Percentiles rank a stretch among this genome's conserved stretches.
These are phyloP conservation scores for Parascotia fuliginaria DNA, from an alignment of 2,888 invertebrate species.

Conservation along the genomic window DNA sequence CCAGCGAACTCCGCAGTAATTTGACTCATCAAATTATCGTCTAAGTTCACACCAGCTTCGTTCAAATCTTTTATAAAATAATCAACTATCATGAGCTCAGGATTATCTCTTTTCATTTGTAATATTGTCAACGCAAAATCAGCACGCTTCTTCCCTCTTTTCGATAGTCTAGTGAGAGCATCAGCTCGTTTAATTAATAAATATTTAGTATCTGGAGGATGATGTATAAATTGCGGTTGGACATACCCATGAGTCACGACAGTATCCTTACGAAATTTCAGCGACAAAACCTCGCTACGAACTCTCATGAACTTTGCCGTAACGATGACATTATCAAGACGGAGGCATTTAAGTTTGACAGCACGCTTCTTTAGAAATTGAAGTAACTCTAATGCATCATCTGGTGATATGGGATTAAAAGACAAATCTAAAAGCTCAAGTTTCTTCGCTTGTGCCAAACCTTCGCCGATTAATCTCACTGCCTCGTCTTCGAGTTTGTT, in stretches of 20 bases:
- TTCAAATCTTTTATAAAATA: constrained; percentile 40
- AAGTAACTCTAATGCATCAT: constrained; percentile 50
- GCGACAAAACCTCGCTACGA: constrained; percentile 32
- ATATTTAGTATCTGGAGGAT: constrained; percentile 44
- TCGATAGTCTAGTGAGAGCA: constrained; percentile 45
- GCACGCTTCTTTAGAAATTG: constrained; percentile 29
- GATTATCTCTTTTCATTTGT: constrained; percentile 21
- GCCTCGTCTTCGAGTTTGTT: constrained; percentile 21
- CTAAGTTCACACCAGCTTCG: constrained; percentile 39
- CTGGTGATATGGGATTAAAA: constrained; percentile 52
- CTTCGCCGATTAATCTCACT: constrained; percentile 36
- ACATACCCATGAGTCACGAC: constrained; percentile 52
- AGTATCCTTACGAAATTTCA: constrained; percentile 39
- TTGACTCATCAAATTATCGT: constrained; percentile 46
- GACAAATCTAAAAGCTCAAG: constrained; percentile 56
- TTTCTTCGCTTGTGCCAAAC: constrained; percentile 38
- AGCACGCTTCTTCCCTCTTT: constrained; percentile 41
- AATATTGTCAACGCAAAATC: constrained; percentile 54
- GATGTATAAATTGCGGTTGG: constrained; percentile 20
- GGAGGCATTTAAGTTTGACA: constrained; percentile 49
- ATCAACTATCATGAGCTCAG: constrained; percentile 30
- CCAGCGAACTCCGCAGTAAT: constrained; percentile 49
- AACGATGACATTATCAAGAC: constrained; percentile 54
- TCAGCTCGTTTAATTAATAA: constrained; percentile 54
- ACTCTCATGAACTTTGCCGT: constrained; percentile 42